Evolutionary conservation across 2,888 invertebrate species (phyloP).

Genomic region (Heliothis peltigera): DNA sequence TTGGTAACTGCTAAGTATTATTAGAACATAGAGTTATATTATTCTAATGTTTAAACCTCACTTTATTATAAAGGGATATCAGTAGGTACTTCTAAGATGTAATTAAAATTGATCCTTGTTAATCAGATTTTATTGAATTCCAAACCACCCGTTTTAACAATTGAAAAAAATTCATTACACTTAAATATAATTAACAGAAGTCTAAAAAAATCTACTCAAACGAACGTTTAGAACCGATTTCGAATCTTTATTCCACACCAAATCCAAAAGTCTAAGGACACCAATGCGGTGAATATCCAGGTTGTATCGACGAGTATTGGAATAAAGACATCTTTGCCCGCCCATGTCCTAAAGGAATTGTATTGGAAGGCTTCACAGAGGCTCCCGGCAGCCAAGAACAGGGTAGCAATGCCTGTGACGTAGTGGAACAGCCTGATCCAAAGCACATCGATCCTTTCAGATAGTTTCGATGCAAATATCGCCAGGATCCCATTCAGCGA

Average conservation of each 20-base stretch:
- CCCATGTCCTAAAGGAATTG: constrained; percentile 65
- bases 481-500: constrained; percentile 64
- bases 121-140: too few relatives aligned
- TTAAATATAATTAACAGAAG: too few relatives aligned
- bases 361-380: constrained; percentile 66
- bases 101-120: too few relatives aligned
- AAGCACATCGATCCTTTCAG: constrained; percentile 36
- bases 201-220: too few relatives aligned
- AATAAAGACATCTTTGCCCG: constrained; percentile 52
- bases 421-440: constrained; percentile 66
- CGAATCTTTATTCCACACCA: constrained; percentile 48
- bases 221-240: constrained; percentile 11
- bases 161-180: too few relatives aligned
- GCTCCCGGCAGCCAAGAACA: constrained; percentile 65
- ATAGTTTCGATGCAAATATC: constrained; percentile 59
- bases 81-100: too few relatives aligned
- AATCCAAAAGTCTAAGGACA: constrained; percentile 68
- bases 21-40: too few relatives aligned
- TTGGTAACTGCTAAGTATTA: too few relatives aligned
- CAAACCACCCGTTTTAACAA: too few relatives aligned
- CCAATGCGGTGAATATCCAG: constrained; percentile 64
- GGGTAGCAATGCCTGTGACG: constrained; percentile 63
- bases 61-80: too few relatives aligned
- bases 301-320: constrained; percentile 45
- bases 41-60: too few relatives aligned